These are phyloP conservation scores for Ammodytes dubius DNA, from an alignment of 2,113 vertebrate species.

Conservation along the genomic window DNA sequence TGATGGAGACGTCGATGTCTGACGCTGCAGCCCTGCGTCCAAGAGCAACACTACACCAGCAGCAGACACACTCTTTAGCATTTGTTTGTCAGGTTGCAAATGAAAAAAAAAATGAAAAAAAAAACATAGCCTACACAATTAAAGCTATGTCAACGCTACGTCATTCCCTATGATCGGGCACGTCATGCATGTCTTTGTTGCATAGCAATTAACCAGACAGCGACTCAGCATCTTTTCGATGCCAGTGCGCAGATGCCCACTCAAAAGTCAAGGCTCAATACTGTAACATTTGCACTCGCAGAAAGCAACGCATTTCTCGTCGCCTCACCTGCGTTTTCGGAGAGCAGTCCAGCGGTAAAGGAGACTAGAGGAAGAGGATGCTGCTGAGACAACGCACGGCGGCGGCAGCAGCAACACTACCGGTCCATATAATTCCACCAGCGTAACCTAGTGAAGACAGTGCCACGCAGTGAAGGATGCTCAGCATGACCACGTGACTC, in stretches of 20 bases:
- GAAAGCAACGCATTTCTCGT: background rate
- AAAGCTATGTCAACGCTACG: background rate
- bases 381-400: constrained; percentile 22
- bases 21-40: constrained; percentile 2
- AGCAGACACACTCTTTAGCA: background rate
- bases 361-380: constrained; percentile 3
- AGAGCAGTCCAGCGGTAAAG: constrained; percentile 28
- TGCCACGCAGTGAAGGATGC: constrained; percentile 65
- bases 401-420: background rate
- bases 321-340: constrained; percentile 70
- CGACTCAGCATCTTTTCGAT: constrained; percentile 13
- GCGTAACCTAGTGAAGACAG: constrained; percentile 50
- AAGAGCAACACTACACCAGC: constrained; percentile 2
- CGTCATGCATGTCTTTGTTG: constrained; percentile 45
- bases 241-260: constrained; percentile 7
- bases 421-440: constrained; percentile 15
- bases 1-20: constrained; percentile 17
- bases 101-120: no score
- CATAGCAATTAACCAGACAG: constrained; percentile 2
- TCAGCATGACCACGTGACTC: constrained; percentile 69
- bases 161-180: background rate
- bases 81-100: background rate
- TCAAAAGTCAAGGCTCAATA: background rate
- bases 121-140: no score
- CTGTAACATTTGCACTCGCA: background rate